Base-by-base conservation (phyloP, 2,888 invertebrate genomes). In the Siphonodentalium dalli region DNA sequence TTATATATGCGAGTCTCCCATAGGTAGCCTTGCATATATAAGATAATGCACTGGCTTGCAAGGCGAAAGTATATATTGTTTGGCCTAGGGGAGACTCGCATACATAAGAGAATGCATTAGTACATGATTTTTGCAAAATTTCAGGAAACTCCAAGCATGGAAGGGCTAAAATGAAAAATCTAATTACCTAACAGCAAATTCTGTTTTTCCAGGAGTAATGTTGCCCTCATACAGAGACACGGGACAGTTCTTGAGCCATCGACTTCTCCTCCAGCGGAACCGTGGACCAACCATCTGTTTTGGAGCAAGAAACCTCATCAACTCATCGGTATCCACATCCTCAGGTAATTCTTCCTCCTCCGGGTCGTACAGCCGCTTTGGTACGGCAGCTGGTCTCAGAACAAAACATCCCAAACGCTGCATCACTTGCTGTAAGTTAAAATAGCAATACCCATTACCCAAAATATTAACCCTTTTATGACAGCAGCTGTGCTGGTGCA, bases 151-250 rank as follows among this genome's bases (percentile, higher is more conserved):
- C n/a, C n/a, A n/a, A n/a, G n/a, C n/a, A n/a, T n/a, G n/a, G n/a
- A n/a, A n/a, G n/a, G n/a, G n/a, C n/a, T n/a, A n/a, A n/a, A n/a
- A n/a, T n/a, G n/a, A n/a, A n/a, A n/a, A n/a, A n/a, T n/a, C n/a
- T n/a, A 34, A 9, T 29, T 51, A 81, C 81, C 78, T 75, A 37
- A 79, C 79, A 54, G 77, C 74, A 69, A 72, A 73, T 55, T 81
- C 80, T 24, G 80, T 72, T 62, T 78, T 79, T 24, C 82, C 82
- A 3, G 65, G 69, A 4, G 68, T 50, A 8, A 79, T 62, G 43
- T 75, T 75, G 20, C 82, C 82, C 40, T 81, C 79, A 54, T 72
- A 68, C 8, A 82, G 63, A 27, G 80, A 74, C 18, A 82, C 82
- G 6, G 82, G 82, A 64, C 82, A 82, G 46, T 69, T 69, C 20